Evolutionary conservation across 2,888 invertebrate species (phyloP).

Genomic region (Epsilonema sp.): DNA sequence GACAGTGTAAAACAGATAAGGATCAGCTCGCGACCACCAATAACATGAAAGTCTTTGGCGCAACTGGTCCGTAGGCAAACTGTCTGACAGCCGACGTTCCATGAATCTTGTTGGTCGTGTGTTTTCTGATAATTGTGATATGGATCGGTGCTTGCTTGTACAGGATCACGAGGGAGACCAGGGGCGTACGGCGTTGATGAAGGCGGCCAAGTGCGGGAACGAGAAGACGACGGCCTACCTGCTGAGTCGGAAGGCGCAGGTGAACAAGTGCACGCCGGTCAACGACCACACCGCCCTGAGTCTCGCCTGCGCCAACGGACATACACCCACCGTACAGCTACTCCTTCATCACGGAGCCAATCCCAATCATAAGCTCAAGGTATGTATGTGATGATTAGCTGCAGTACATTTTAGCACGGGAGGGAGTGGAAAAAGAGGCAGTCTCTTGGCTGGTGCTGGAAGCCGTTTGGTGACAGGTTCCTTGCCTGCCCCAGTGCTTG

Average conservation of each 20-base stretch:
- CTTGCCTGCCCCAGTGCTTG: too few relatives aligned
- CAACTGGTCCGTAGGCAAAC: too few relatives aligned
- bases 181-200: conserved; percentile 91
- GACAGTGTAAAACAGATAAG: too few relatives aligned
- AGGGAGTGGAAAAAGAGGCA: background rate
- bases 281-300: conserved; percentile 94
- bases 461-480: too few relatives aligned
- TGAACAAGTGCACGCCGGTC: conserved; percentile 64
- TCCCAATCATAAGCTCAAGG: conserved; percentile 83
- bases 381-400: conserved; percentile 24
- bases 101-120: too few relatives aligned
- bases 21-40: too few relatives aligned
- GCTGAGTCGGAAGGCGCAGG: conserved; percentile 61
- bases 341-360: conserved; percentile 75
- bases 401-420: background rate
- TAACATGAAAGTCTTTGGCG: too few relatives aligned
- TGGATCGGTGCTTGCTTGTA: too few relatives aligned
- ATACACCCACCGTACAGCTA: conserved; percentile 73
- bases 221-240: conserved; percentile 86
- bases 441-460: too few relatives aligned
- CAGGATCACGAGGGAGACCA: conserved; percentile 88
- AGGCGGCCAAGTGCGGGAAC: conserved; percentile 88
- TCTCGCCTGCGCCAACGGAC: conserved; percentile 78
- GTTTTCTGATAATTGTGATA: too few relatives aligned
- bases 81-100: too few relatives aligned